A percentile compares a stretch with the other conserved stretches of the same genome.
These are phyloP conservation scores for Sipunculus nudus DNA, from an alignment of 2,888 invertebrate species.

Conservation along the genomic window DNA sequence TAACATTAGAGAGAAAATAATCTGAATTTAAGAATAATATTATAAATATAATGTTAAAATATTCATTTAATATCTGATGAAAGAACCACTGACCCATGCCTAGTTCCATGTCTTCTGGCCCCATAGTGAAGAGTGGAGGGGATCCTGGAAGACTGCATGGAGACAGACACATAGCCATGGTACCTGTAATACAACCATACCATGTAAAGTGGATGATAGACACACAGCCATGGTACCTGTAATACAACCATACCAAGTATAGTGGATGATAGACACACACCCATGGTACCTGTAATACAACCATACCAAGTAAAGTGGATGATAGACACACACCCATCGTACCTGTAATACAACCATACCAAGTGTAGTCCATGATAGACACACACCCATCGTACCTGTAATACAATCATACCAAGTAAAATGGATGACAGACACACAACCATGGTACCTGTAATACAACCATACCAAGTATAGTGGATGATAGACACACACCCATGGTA, in stretches of 20 bases:
- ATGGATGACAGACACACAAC: slow-evolving; percentile 67
- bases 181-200: slow-evolving; percentile 71
- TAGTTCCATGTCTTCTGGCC: slow-evolving; percentile 75
- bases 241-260: slow-evolving; percentile 61
- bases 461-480: no score
- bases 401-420: slow-evolving; percentile 5
- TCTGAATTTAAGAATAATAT: no score
- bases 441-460: slow-evolving; percentile 44
- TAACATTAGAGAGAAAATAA: no score
- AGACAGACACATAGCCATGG: slow-evolving; percentile 76
- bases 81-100: slow-evolving; percentile 70
- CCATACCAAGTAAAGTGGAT: slow-evolving; percentile 57
- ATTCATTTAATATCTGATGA: no score
- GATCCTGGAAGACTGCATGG: slow-evolving; percentile 77
- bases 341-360: slow-evolving; percentile 69
- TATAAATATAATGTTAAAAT: no score
- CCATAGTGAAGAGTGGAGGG: slow-evolving; percentile 74
- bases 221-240: slow-evolving; percentile 79
- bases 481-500: slow-evolving; percentile 63
- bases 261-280: slow-evolving; percentile 72
- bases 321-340: slow-evolving; percentile 78
- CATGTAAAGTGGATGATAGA: slow-evolving; percentile 68
- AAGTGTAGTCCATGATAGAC: slow-evolving; percentile 56
- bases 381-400: slow-evolving; percentile 63
- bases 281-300: slow-evolving; percentile 74